Conservation (phyloP, 2,113 vertebrate species). For the Burhinus oedicnemus region DNA sequence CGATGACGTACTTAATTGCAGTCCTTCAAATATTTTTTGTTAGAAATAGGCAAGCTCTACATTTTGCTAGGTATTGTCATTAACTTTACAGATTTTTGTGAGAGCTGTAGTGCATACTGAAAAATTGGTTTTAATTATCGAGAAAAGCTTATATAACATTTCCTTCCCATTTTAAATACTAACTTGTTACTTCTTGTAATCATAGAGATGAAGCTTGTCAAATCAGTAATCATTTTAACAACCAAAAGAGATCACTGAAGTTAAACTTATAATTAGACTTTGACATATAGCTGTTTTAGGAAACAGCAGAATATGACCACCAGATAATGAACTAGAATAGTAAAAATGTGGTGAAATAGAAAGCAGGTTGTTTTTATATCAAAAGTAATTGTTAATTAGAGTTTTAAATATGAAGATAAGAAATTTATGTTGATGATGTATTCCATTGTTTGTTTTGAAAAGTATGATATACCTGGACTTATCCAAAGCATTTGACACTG, state of each 20-base stretch:
- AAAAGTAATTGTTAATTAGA: background rate
- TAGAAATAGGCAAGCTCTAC: background rate
- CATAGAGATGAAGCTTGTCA: background rate
- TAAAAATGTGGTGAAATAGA: background rate
- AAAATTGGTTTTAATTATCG: slow-evolving; percentile 34
- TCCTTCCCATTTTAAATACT: background rate
- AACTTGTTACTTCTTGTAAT: slow-evolving; percentile 14
- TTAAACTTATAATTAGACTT: background rate
- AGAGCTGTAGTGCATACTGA: background rate
- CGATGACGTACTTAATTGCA: background rate
- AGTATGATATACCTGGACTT: background rate
- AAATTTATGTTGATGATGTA: background rate
- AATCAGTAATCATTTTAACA: background rate
- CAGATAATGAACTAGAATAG: background rate
- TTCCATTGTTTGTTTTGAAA: background rate
- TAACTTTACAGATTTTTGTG: slow-evolving; percentile 13
- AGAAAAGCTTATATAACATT: background rate
- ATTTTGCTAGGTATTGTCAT: slow-evolving; percentile 22
- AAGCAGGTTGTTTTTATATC: background rate
- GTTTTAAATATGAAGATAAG: background rate
- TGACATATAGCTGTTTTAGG: background rate
- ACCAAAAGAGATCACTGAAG: background rate
- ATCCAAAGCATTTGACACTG: too few species aligned
- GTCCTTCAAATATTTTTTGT: slow-evolving; percentile 11
- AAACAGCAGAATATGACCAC: background rate